phyloP scores from a whole-genome alignment of 2,113 vertebrate genomes.

The Heloderma charlesbogerti region DNA sequence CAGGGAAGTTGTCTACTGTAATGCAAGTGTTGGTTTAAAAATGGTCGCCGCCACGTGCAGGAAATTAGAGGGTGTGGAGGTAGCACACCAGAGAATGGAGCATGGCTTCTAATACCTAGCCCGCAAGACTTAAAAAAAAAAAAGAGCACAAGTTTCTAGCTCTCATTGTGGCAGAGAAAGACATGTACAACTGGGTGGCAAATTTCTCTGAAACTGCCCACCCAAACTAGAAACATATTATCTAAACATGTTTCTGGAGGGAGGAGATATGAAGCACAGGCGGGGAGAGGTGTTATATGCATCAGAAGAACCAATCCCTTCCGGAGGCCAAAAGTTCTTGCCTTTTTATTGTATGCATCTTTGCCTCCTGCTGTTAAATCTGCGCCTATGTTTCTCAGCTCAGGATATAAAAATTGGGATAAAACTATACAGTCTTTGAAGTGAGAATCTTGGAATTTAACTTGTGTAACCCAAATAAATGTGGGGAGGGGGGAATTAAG shows the following conservation, averaged over 20 bases:
- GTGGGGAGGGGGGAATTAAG: neutral
- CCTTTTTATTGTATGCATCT: neutral
- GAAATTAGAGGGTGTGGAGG: neutral
- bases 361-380: neutral
- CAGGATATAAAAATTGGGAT: neutral
- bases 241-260: too few species aligned
- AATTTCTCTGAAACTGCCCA: neutral
- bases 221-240: too few species aligned
- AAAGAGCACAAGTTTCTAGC: neutral
- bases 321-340: too few species aligned
- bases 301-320: too few species aligned
- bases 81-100: neutral
- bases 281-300: too few species aligned
- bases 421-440: too few species aligned
- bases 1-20: neutral
- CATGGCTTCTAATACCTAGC: neutral
- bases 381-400: neutral
- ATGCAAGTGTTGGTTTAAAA: neutral
- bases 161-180: neutral
- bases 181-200: neutral
- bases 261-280: too few species aligned
- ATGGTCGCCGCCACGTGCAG: neutral
- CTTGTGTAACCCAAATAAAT: neutral
- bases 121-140: neutral
- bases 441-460: neutral